These are phyloP conservation scores for Amaurobius ferox DNA, from an alignment of 2,888 invertebrate genomes.

Conservation along the genomic window DNA sequence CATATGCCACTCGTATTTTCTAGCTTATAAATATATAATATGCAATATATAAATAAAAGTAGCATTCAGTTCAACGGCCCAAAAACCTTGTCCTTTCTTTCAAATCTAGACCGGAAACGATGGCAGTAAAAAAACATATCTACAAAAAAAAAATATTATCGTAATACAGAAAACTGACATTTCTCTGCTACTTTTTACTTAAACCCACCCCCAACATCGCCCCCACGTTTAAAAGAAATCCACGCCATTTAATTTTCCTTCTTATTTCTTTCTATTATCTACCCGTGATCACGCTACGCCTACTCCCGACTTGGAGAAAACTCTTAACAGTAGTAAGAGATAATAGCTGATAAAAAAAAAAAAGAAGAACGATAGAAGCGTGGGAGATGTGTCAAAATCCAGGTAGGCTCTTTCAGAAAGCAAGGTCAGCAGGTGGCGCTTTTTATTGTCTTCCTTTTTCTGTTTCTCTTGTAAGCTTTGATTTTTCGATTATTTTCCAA, in stretches of 20 bases:
- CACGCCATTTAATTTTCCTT: neutral
- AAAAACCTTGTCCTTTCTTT: conserved; percentile 60
- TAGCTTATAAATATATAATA: too few species aligned
- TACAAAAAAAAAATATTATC: neutral
- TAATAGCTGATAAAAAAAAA: neutral
- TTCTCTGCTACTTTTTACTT: neutral
- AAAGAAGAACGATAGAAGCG: conserved; percentile 24
- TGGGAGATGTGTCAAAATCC: conserved; percentile 48
- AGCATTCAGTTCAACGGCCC: too few species aligned
- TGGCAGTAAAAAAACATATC: neutral
- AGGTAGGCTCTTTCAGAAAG: conserved; percentile 34
- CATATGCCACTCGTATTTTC: too few species aligned
- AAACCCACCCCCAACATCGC: neutral
- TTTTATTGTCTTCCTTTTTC: neutral
- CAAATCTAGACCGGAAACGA: conserved; percentile 44
- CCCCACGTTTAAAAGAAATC: neutral
- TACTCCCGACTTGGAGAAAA: neutral
- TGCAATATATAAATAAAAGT: too few species aligned
- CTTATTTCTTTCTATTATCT: conserved; percentile 8
- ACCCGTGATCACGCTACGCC: conserved; percentile 4
- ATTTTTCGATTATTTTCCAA: neutral
- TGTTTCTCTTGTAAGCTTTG: neutral
- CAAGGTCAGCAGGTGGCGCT: conserved; percentile 55
- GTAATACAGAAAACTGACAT: neutral
- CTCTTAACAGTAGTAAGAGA: neutral